Evolutionary conservation across 2,888 invertebrate genomes (phyloP), one percentile per base, ranked within the genome.

Genomic region (Tachina lurida): DNA sequence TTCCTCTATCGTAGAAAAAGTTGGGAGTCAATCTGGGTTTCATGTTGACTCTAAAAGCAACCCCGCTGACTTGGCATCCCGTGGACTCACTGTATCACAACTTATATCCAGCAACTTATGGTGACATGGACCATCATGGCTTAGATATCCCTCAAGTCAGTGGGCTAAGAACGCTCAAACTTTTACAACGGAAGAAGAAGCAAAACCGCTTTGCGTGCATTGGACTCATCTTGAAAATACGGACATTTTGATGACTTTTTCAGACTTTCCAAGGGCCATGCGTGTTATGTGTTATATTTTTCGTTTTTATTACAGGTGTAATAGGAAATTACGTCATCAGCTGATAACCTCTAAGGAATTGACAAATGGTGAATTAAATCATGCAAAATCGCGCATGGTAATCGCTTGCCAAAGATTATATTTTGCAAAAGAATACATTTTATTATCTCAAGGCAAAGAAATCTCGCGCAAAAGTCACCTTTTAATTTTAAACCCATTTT

Each of bases 331-430:
- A 49, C 31, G 15, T 10, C 17, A 39, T 31, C 8, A 49, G 3
- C 31, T 67, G 15, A 39, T 49, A 15, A n/a, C 43, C 1, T 39
- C 22, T 5, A 31, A n/a, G 2, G 31, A 71, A 15, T 12, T 58
- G 1, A 45, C 60, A 13, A 58, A 15, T 31, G n/a, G 5, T 15
- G 58, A 60, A 22, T 10, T 73, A 15, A 17, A 45, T 60, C 58
- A 58, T 5, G 73, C 47, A 17, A 47, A 39, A n/a, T 39, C 71
- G 9, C 45, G 43, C 19, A 43, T 70, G 54, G n/a, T 43, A 19
- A 41, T 56, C 19, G 70, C 58, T 9, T 73, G 47, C 54, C 68
- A 68, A 54, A 68, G 12, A 41, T 41, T 68, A 31, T 41, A 68
- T 15, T 68, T 68, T 2, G 54, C 10, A 2, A 15, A 31, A 5